Base-by-base conservation (phyloP, 2,113 vertebrate species). In the Pelmatolapia mariae region DNA sequence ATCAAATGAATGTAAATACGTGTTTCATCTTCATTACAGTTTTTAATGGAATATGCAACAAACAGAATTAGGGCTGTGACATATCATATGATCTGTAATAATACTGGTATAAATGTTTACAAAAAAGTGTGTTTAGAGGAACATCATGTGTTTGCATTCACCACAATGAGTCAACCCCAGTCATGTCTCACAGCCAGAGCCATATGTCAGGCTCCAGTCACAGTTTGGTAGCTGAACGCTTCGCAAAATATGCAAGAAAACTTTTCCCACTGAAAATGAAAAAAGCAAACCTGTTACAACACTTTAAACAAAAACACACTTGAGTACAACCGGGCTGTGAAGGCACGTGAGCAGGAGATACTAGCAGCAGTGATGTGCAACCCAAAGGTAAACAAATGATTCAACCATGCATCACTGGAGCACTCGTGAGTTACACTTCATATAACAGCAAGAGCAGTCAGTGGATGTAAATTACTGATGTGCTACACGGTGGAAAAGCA, bases 361-460 rank as follows among this genome's bases (percentile, higher is more conserved):
- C 36, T 1, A 68, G 63, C 63, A 40, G 36, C 36, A 40, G 1
- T 40, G 36, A 68, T 68, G 63, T 22, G n/a, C 1, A 7, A 40
- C 36, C 63, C 7, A 40, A 68, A 68, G n/a, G 36, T 40, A 40
- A 68, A 68, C 36, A 40, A 12, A 40, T 40, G 63, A 40, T 15
- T 6, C 63, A 5, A 66, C 61, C 19, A 13, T 38, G 33, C 63
- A 22, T 68, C 63, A 68, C 33, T 68, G 63, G 0, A 68, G 36
- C 33, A 68, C 63, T 68, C 4, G 19, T 0, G 19, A 40, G 63
- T 68, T 68, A 40, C 0, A 68, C 0, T 0, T 38, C 0, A 40
- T 22, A 40, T 38, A 36, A 8, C 33, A 68, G 4, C 63, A 40
- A 38, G 19, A n/a, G 61, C 33, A 68, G 33, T 38, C 10, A n/a